Evolutionary conservation across 2,888 invertebrate genomes (phyloP).

Genomic region (Sinohyriopsis cumingii): DNA sequence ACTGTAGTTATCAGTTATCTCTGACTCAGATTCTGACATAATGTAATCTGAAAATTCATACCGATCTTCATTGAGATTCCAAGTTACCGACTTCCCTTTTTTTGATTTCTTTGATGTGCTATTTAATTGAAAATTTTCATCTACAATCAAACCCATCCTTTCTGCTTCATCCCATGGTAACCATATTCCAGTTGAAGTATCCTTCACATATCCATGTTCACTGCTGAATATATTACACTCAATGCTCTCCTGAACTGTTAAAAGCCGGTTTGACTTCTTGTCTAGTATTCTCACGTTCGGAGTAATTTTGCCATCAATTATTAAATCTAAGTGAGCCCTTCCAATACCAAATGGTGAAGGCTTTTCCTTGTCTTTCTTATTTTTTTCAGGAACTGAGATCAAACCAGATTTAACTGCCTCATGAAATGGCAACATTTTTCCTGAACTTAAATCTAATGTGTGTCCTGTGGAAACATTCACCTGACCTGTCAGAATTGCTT

Average conservation of each 20-base stretch:
- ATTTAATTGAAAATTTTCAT: conserved; percentile 8
- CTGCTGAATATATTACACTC: conserved; percentile 64
- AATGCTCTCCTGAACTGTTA: conserved; percentile 46
- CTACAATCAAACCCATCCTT: conserved; percentile 43
- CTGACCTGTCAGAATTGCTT: conserved; percentile 70
- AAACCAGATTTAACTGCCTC: conserved; percentile 54
- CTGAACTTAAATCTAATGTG: conserved; percentile 69
- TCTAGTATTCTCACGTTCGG: conserved; percentile 39
- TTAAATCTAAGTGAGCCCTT: conserved; percentile 32
- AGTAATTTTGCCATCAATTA: conserved; percentile 38
- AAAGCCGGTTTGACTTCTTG: conserved; percentile 38
- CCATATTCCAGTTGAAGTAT: conserved; percentile 57
- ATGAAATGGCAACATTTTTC: conserved; percentile 73
- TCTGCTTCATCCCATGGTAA: conserved; percentile 56
- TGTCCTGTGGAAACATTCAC: conserved; percentile 82
- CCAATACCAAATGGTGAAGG: conserved; percentile 48
- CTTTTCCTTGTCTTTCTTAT: conserved; percentile 38
- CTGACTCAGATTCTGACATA: too few species aligned
- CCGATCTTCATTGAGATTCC: conserved; percentile 75
- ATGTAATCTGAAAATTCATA: too few species aligned
- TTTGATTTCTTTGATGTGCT: background rate
- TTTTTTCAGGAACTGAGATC: conserved; percentile 38
- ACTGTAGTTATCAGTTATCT: too few species aligned
- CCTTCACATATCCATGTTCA: conserved; percentile 74
- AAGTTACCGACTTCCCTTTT: conserved; percentile 74